phyloP scores from a whole-genome alignment of 2,113 vertebrate species.

The Todiramphus chloris region DNA sequence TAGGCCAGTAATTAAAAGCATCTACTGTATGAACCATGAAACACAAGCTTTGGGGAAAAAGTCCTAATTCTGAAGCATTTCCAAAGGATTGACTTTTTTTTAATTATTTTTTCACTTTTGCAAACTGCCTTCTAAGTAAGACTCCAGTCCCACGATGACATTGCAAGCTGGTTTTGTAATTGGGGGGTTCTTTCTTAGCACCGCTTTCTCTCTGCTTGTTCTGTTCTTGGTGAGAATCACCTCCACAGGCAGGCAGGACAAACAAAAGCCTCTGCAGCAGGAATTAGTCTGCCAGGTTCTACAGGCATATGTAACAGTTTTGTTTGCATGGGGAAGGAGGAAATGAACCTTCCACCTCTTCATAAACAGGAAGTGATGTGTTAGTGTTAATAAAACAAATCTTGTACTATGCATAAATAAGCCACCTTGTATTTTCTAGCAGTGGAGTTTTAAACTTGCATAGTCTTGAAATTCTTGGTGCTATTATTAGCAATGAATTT shows the following conservation, averaged over 20 bases:
- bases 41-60: background rate
- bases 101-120: background rate
- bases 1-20: background rate
- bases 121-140: background rate
- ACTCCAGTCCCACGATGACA: background rate
- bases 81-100: background rate
- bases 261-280: background rate
- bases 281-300: background rate
- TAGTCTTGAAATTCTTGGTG: background rate
- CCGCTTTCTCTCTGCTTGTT: background rate
- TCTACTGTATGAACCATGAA: background rate
- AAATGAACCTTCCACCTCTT: background rate
- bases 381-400: background rate
- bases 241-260: background rate
- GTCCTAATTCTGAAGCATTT: background rate
- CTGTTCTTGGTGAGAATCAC: background rate
- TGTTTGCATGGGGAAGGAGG: background rate
- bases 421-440: background rate
- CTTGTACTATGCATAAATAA: background rate
- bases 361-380: background rate
- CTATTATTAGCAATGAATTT: background rate
- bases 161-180: background rate
- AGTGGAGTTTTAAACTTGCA: background rate
- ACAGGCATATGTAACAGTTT: background rate
- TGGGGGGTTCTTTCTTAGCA: background rate